Evolutionary conservation across 2,888 invertebrate species (phyloP), one percentile per base, ranked within the genome.

Genomic region (Hemithea aestivaria): DNA sequence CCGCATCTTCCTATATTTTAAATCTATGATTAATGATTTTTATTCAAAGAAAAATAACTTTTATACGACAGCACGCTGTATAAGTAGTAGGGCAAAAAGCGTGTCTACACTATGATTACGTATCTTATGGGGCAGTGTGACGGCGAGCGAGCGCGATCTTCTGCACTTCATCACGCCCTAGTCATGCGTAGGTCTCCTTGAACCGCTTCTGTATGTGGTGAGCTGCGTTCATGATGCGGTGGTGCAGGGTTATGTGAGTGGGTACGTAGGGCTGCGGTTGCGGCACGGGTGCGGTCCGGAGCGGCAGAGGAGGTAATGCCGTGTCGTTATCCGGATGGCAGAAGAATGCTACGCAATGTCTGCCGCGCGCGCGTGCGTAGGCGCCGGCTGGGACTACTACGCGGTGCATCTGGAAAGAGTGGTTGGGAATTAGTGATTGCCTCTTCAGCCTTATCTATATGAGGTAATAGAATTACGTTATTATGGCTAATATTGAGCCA

Each of bases 281-380:
- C 42, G 83, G 79, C 4, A 76, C 61, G 39, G 84, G 81, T 3
- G 68, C 58, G 10, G 74, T 71, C 46, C 80, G 85, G 10, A 75
- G 73, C 2, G 88, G 87, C 40, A 90, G 66, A 7, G 88, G 76
- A 11, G 88, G 85, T 36, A 91, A 73, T 26, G 66, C 58, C 4
- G 88, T 87, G 45, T 85, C 83, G 51, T 81, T 76, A 79, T 93
- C 92, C 1, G 94, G 93, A 77, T 93, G 92, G 56, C 93, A 92
- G 83, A 93, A 93, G 82, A 91, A 93, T 16, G 92, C 93, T 48
- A 94, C 90, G 55, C 93, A 92, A 76, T 93, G 92, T n/a, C 93
- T 90, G 2, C 91, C 90, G 47, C 90, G 88, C 0, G 90, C 88
- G 39, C 90, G 88, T 1, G 89, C 84, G 60, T 89, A 88, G 45